Percentiles rank a stretch among this genome's conserved stretches.
These are phyloP conservation scores for Steinernema khuongi DNA, from an alignment of 1,140 invertebrate species.

Conservation along the genomic window DNA sequence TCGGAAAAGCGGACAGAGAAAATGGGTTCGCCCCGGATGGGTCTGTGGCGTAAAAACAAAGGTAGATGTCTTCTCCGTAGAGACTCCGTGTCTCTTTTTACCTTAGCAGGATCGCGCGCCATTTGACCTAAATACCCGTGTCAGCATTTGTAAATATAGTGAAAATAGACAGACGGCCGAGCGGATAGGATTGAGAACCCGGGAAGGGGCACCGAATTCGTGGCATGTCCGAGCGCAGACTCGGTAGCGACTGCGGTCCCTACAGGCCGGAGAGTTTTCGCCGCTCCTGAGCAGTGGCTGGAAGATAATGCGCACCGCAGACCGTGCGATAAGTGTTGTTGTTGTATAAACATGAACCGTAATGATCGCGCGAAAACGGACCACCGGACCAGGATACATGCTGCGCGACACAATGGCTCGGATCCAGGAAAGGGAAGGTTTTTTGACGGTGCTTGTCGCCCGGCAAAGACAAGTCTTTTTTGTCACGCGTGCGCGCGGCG, in stretches of 20 bases:
- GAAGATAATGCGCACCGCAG: neutral
- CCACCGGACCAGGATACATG: conserved; percentile 6
- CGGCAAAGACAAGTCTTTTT: conserved; percentile 12
- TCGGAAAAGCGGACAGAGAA: no score
- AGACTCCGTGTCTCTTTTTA: neutral
- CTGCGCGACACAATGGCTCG: neutral
- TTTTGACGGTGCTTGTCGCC: conserved; percentile 8
- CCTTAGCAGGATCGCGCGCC: conserved; percentile 5
- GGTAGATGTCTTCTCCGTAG: neutral
- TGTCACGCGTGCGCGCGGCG: neutral
- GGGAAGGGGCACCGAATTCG: neutral
- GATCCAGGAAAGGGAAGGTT: conserved; percentile 15
- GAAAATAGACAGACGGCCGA: neutral
- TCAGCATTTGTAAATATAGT: conserved; percentile 14
- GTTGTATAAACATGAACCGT: neutral
- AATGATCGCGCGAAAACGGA: conserved; percentile 15
- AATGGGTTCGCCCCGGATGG: no score
- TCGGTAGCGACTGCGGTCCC: no score
- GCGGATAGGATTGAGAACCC: neutral
- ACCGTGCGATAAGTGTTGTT: neutral
- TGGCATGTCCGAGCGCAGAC: no score
- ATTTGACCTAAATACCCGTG: conserved; percentile 15
- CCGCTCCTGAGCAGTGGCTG: no score
- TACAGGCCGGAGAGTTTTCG: no score
- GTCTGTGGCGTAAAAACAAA: neutral